Conservation (phyloP, 2,888 invertebrate species). For the Mesorhabditis belari region DNA sequence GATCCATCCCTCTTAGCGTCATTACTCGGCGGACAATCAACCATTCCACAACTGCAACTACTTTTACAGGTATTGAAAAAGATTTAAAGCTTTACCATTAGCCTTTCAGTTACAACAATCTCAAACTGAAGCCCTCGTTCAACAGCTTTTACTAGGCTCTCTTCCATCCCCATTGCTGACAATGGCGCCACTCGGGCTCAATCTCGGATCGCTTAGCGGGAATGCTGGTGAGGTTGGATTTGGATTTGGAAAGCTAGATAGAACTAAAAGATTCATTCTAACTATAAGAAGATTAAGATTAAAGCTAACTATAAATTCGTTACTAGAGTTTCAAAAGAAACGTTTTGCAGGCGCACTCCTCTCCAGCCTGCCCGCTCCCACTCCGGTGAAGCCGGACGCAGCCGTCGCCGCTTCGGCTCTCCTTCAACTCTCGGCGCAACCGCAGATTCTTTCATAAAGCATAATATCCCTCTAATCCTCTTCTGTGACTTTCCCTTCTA, state of each 20-base stretch:
- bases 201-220: too few relatives aligned
- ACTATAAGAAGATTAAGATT: neutral
- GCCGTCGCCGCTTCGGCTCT: neutral
- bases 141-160: neutral
- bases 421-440: neutral
- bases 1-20: neutral
- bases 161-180: neutral
- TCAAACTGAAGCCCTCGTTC: neutral
- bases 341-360: neutral
- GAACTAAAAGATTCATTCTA: neutral
- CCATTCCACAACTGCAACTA: neutral
- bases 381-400: neutral
- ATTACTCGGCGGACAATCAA: neutral
- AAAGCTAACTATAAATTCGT: neutral
- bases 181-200: too few relatives aligned
- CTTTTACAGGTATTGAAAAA: neutral
- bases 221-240: too few relatives aligned
- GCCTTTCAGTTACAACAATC: neutral
- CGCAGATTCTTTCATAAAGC: too few relatives aligned
- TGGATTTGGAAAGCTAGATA: too few relatives aligned
- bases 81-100: too few relatives aligned
- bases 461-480: too few relatives aligned
- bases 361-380: neutral
- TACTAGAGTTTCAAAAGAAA: neutral
- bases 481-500: too few relatives aligned